Evolutionary conservation across 2,797 vertebrate species (phyloP), one percentile per base, ranked within the genome.

Genomic region (Gallirallus australis): DNA sequence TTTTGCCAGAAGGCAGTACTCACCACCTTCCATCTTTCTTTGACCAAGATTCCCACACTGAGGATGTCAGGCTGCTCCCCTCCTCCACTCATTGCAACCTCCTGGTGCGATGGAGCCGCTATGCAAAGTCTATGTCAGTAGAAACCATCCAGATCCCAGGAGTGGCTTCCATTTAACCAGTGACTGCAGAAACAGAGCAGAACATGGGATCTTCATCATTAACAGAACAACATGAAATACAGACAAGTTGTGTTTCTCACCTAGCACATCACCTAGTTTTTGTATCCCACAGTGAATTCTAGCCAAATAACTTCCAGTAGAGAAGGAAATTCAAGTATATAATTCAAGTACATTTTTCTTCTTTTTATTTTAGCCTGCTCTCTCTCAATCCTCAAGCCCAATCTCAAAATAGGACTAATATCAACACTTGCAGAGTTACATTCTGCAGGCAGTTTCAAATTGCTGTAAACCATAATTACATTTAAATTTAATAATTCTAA

Each of bases 1-100:
- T 60, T 61, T 19, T 31, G 31, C 59, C 78, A 37, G 28, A 68
- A 93, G 59, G 48, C 28, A 80, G 47, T 88, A 98, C 99, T 98
- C 94, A 99, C 99, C 98, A 99, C 99, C 98, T 99, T 99, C 99
- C 99, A 99, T 99, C 99, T 98, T 97, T 99, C 99, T 98, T 99
- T 99, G 94, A 99, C 99, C 95, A 99, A 95, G 94, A 99, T 98
- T 97, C 99, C 98, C 96, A 99, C 98, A 94, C 97, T 99, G 82
- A 99, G 99, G 97, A 99, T 99, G 98, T 99, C 99, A 57, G 98
- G 98, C 96, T 99, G 99, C 97, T 99, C 99, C 89, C 96, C 98
- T 97, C 98, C 99, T 96, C 99, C 99, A 86, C 99, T 99, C 99
- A 99, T 99, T 97, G 98, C 97, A 98, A 96, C 95, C 97, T 97